phyloP scores from a whole-genome alignment of 2,113 vertebrate genomes.

The Cathartes aura region DNA sequence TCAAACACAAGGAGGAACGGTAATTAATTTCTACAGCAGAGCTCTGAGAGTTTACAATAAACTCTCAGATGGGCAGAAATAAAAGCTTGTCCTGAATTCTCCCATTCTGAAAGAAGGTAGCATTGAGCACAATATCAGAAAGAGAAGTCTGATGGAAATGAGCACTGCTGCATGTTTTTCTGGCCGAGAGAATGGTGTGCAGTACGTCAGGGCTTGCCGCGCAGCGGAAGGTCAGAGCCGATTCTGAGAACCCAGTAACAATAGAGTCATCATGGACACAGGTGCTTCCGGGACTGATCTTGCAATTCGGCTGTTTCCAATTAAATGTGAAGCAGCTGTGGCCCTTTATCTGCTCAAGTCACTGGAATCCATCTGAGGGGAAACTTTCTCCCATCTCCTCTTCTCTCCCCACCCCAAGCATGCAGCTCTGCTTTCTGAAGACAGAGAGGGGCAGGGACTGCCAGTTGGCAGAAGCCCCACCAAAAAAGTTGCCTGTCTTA shows the following conservation, averaged over 20 bases:
- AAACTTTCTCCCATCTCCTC: conserved; percentile 4
- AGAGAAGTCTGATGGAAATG: not conserved
- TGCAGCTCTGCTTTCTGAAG: not conserved
- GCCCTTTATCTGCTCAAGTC: conserved; percentile 60
- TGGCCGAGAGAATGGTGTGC: not conserved
- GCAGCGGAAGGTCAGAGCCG: not conserved
- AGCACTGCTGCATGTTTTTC: not conserved
- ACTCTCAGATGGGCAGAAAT: not conserved
- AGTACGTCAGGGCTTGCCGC: not conserved
- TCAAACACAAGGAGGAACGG: not conserved
- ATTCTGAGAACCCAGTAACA: conserved; percentile 60
- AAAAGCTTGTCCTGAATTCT: not conserved
- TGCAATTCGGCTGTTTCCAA: conserved; percentile 71
- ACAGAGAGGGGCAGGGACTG: not conserved
- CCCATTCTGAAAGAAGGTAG: not conserved
- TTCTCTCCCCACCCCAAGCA: not conserved
- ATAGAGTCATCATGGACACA: conserved; percentile 69
- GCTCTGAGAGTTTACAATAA: not conserved
- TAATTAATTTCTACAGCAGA: not conserved
- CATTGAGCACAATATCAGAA: not conserved
- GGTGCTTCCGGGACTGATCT: conserved; percentile 76
- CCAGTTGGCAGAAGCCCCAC: conserved; percentile 30
- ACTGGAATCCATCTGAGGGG: conserved; percentile 54
- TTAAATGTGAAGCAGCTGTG: conserved; percentile 79
- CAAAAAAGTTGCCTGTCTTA: conserved; percentile 12